phyloP scores from a whole-genome alignment of 2,888 invertebrate genomes.

The Melipona bicolor region DNA sequence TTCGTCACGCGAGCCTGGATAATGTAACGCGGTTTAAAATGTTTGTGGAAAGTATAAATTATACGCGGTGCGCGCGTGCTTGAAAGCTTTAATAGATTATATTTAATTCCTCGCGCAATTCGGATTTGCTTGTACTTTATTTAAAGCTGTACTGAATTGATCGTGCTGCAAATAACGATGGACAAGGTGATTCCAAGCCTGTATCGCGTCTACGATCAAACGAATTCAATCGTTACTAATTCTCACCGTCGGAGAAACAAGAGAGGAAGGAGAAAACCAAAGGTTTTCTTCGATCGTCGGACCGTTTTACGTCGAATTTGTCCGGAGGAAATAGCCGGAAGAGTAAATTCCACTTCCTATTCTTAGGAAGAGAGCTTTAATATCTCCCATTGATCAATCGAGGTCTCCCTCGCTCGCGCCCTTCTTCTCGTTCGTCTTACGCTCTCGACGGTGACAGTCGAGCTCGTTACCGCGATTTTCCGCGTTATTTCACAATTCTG shows the following conservation, averaged over 20 bases:
- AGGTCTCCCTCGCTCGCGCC: background rate
- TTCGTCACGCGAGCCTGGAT: background rate
- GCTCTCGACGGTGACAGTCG: background rate
- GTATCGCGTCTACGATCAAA: background rate
- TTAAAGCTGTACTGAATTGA: background rate
- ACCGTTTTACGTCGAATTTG: background rate
- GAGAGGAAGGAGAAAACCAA: background rate
- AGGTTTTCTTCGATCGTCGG: background rate
- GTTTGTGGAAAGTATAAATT: background rate
- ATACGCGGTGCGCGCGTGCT: background rate
- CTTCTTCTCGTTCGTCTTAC: background rate
- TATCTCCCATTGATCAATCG: constrained; percentile 12
- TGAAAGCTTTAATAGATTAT: background rate
- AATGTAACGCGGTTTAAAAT: background rate
- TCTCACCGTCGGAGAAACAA: background rate
- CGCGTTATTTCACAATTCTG: constrained; percentile 58
- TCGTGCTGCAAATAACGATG: background rate
- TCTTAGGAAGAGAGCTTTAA: constrained; percentile 3
- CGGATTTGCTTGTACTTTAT: background rate
- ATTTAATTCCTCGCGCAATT: background rate
- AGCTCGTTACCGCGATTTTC: constrained; percentile 49
- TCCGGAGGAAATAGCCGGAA: background rate
- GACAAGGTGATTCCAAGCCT: background rate
- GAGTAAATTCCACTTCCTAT: background rate
- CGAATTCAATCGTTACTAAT: background rate